Base-by-base conservation (phyloP, 2,113 vertebrate species). In the Aphyosemion australe region DNA sequence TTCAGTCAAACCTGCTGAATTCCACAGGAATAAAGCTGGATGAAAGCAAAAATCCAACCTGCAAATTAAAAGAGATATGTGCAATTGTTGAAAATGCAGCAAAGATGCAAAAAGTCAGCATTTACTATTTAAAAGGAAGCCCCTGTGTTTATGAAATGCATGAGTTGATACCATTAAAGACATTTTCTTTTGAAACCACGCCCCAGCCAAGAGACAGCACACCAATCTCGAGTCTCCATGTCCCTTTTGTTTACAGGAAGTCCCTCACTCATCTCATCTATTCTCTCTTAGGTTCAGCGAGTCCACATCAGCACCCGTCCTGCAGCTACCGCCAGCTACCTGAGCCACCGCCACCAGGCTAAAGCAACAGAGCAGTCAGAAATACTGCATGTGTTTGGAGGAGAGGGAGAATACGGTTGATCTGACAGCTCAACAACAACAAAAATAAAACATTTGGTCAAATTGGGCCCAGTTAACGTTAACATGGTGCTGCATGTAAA, bases 201-300 rank as follows among this genome's bases (percentile, higher is more conserved):
- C 69, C 84, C 56, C 54, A 12, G 47, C 52, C 41, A 19, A 15
- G 31, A 61, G 10, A 37, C 68, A 45, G 41, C 52, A 37, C 49
- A 11, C 43, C 39, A 1, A 12, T 49, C 66, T 16, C 26, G 18
- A 32, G 20, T 46, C 47, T 52, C 46, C 32, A 53, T 16, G 52
- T 16, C 52, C 50, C 34, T 61, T 61, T 62, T 79, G 76, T 78
- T 83, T 64, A 77, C 71, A 71, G 61, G 59, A 64, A 69, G 53
- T 59, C 49, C 60, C 71, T 88, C 84, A 87, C 74, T 74, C 64
- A 69, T 84, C 72, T 73, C 60, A 74, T 88, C 57, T 89, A 74
- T 89, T 82, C 85, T 84, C 85, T 69, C 84, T 81, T 74, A 90
- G 87, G 90, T 88, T 72, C 79, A 8, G 53, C 80, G 51, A 3